Base-by-base conservation (phyloP, 2,888 invertebrate genomes). In the Catocala sponsa region DNA sequence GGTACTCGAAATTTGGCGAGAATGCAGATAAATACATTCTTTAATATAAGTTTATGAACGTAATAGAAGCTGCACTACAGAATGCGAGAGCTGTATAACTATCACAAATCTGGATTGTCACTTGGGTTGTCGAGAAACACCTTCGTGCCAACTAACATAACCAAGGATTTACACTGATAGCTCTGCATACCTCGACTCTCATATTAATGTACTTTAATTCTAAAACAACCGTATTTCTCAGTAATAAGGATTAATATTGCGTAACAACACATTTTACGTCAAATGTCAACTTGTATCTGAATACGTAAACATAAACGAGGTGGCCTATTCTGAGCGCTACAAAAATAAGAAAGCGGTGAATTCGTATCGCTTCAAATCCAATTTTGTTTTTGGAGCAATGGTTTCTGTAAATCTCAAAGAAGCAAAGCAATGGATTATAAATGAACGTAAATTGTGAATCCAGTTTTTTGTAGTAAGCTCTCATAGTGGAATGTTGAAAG, bases 401-500 rank as follows among this genome's bases (percentile, higher is more conserved):
- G 47, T 60, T 52, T 46, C 42, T 71, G 11, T 35, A 55, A 63
- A 54, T 63, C 55, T 64, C 66, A 43, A 48, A 55, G 49, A 56
- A 61, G 65, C 57, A 63, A 56, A 60, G 63, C 73, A 66, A 75
- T 76, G 63, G 66, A 72, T 76, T 72, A 60, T 55, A 70, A 73
- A 68, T 65, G 42, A 70, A 62, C 49, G 49, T 59, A 55, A 66
- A 67, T 68, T 63, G 57, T 65, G 49, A 55, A 74, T 61, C 44
- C 58, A 60, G 58, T 65, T 63, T 38, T 76, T 68, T 63, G 42
- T 58, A 49, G 52, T 63, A 65, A 56, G 59, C 43, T 15, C 35
- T 25, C 44, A 49, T 61, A 54, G 48, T 53, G 64, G 72, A 75
- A 70, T 68, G 68, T 66, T 52, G 72, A 66, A 70, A 68, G 58